Base-by-base conservation (phyloP, 2,797 vertebrate genomes). In the Cossypha niveicapilla region DNA sequence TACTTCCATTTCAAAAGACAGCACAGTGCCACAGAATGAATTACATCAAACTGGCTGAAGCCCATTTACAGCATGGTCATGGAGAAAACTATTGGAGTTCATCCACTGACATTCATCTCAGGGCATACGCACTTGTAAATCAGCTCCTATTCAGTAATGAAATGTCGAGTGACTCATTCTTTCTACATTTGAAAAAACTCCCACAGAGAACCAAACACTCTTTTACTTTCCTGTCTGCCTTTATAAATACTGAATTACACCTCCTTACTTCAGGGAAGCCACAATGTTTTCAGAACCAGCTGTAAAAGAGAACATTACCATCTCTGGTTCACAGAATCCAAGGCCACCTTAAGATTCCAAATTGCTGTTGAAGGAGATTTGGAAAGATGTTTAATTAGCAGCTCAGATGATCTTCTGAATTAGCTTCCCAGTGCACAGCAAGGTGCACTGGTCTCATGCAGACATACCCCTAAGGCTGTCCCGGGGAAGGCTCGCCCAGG, bases 111-210 rank as follows among this genome's bases (percentile, higher is more conserved):
- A 88, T 78, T 90, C 91, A 93, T 75, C 81, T 86, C 19, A 1
- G 54, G 83, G 86, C 89, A 78, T 9, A 73, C 50, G 48, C 79
- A 86, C 78, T 90, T 95, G 87, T 90, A 96, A 91, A 94, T 94
- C 93, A 92, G 91, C 66, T 89, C 76, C 82, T 85, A 91, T 94
- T 92, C 89, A 91, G 56, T 78, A 96, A 92, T 28, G 89, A 95
- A 90, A 90, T 66, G 81, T 80, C 9, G 27, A 96, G 85, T 93
- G 87, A 95, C 81, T 96, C 93, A 91, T 86, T 96, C 89, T 92
- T 89, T 86, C 86, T 77, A 72, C 7, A 6, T 70, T 67, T 75
- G 79, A 89, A 93, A 92, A 94, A 92, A 85, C 75, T 91, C 82
- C 79, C 87, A 51, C 74, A 94, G 78, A 91, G 91, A 90, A 66